Percentiles rank a stretch among this genome's conserved stretches.
phyloP scores from a whole-genome alignment of 2,888 invertebrate species.

The Ochropleura leucogaster region DNA sequence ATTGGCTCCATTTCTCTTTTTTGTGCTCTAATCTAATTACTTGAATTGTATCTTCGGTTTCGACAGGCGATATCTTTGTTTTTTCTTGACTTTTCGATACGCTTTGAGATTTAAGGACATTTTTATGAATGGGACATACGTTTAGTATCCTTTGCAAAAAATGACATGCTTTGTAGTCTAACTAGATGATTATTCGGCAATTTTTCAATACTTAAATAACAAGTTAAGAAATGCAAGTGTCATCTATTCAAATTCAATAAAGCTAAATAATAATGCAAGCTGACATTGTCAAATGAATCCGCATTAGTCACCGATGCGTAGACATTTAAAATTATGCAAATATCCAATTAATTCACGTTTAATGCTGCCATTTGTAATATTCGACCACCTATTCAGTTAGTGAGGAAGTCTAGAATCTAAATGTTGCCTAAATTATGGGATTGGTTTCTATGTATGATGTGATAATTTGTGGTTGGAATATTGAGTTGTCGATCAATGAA shows the following conservation, averaged over 20 bases:
- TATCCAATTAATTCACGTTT: constrained; percentile 56
- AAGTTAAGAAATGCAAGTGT: constrained; percentile 1
- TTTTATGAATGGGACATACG: neutral
- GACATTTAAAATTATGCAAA: constrained; percentile 64
- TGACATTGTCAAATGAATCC: constrained; percentile 35
- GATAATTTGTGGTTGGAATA: constrained; percentile 61
- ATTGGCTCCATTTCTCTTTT: constrained; percentile 37
- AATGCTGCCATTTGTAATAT: constrained; percentile 54
- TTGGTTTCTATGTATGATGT: constrained; percentile 46
- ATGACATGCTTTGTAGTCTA: neutral
- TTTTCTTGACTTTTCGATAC: neutral
- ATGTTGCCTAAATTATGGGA: constrained; percentile 59
- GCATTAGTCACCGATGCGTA: constrained; percentile 44
- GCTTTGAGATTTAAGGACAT: neutral
- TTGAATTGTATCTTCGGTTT: constrained; percentile 34
- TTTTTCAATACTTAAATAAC: neutral
- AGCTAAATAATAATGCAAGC: constrained; percentile 26
- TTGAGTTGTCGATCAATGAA: constrained; percentile 53
- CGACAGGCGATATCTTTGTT: constrained; percentile 28
- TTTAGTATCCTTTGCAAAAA: neutral
- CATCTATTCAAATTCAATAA: neutral
- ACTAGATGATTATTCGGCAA: neutral
- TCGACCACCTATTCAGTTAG: constrained; percentile 51
- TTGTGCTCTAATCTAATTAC: constrained; percentile 47
- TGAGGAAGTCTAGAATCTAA: constrained; percentile 63